Evolutionary conservation across 2,113 vertebrate genomes (phyloP).

Genomic region (Corythornis madagascariensis): DNA sequence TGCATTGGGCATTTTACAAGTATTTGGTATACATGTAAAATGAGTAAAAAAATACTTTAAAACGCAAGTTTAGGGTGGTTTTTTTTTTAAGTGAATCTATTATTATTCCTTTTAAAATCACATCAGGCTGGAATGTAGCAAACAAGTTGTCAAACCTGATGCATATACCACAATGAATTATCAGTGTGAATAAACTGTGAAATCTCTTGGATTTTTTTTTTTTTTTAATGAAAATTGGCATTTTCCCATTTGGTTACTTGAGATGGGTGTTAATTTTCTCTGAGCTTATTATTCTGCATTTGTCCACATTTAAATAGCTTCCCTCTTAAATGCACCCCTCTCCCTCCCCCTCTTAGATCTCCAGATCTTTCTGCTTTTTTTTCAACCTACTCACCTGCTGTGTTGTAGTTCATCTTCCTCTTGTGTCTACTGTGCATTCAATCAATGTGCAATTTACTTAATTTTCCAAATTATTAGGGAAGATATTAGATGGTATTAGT

Average conservation of each 20-base stretch:
- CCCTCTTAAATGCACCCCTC: conserved; percentile 3
- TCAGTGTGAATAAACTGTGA: conserved; percentile 67
- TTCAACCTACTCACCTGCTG: conserved; percentile 5
- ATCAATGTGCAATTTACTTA: conserved; percentile 1
- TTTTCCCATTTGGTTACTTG: conserved; percentile 60
- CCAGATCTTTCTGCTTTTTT: not conserved
- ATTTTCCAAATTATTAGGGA: conserved; percentile 54
- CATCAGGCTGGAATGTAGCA: conserved; percentile 52
- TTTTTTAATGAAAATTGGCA: conserved; percentile 43
- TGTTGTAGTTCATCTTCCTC: conserved; percentile 27
- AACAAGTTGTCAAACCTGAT: conserved; percentile 69
- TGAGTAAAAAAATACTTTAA: not conserved
- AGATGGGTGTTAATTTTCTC: conserved; percentile 51
- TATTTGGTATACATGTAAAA: not conserved
- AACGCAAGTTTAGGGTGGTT: not conserved
- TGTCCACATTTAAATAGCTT: conserved; percentile 35
- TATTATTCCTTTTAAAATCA: conserved; percentile 29
- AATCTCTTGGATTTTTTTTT: conserved; percentile 30
- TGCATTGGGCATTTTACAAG: not conserved
- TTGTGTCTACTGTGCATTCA: not conserved
- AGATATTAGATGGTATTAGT: conserved; percentile 33
- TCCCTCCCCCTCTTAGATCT: not conserved
- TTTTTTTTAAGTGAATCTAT: conserved; percentile 10
- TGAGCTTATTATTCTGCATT: conserved; percentile 43
- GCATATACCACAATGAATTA: conserved; percentile 38